These are phyloP conservation scores for Austrolebias charrua DNA, from an alignment of 2,797 vertebrate species.

Conservation along the genomic window DNA sequence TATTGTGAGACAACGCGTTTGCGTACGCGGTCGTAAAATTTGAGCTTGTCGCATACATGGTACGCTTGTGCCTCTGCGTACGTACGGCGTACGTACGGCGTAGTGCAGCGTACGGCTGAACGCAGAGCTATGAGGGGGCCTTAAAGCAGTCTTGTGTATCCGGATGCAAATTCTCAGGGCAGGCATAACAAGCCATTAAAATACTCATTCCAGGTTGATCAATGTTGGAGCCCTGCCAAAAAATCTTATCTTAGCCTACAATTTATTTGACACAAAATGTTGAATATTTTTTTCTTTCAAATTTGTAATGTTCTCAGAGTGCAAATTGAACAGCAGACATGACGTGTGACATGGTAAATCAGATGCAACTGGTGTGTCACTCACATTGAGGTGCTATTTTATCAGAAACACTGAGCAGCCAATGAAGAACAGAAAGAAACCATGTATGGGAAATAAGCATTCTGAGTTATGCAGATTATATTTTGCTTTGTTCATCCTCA, in stretches of 20 bases:
- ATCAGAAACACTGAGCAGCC: slow-evolving; percentile 13
- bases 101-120: no score
- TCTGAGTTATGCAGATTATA: slow-evolving; percentile 2
- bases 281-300: not conserved
- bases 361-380: not conserved
- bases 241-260: not conserved
- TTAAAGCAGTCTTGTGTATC: slow-evolving; percentile 24
- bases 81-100: no score
- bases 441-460: slow-evolving; percentile 2
- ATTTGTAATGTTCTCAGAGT: not conserved
- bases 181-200: slow-evolving; percentile 6
- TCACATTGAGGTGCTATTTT: slow-evolving; percentile 2
- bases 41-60: no score
- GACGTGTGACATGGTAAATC: not conserved
- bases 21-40: no score
- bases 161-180: slow-evolving; percentile 10
- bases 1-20: no score
- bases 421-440: slow-evolving; percentile 25
- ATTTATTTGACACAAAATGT: not conserved
- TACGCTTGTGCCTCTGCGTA: no score
- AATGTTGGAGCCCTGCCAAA: not conserved
- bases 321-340: not conserved
- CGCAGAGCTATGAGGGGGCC: no score
- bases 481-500: slow-evolving; percentile 39
- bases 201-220: not conserved